These are phyloP conservation scores for Leiothrix lutea DNA, from an alignment of 2,113 vertebrate genomes.

Conservation along the genomic window DNA sequence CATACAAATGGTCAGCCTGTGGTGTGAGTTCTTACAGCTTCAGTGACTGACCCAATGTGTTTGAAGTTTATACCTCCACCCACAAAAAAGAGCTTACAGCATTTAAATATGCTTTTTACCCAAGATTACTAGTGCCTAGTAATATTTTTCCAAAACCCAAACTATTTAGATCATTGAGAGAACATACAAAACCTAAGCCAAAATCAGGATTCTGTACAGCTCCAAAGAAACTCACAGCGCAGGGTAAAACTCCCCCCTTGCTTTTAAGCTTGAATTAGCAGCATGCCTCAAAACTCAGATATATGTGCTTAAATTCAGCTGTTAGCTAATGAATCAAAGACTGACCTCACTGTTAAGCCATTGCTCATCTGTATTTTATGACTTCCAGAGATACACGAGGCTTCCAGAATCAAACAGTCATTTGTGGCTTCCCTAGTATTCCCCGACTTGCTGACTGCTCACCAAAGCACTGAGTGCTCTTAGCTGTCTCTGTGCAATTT, in stretches of 20 bases:
- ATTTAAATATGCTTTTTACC: background rate
- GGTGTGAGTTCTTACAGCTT: background rate
- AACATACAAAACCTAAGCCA: background rate
- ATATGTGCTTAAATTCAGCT: background rate
- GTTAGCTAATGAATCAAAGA: constrained; percentile 17
- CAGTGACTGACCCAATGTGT: background rate
- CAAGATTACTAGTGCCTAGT: background rate
- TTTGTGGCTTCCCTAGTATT: constrained; percentile 9
- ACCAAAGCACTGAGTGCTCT: background rate
- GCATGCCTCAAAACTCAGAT: background rate
- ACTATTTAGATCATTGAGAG: background rate
- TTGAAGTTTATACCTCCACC: background rate
- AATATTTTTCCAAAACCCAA: background rate
- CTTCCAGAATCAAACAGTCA: constrained; percentile 19
- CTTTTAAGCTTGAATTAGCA: constrained; percentile 1
- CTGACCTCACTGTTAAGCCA: constrained; percentile 15
- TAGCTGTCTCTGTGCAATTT: constrained; percentile 32
- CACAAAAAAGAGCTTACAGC: background rate
- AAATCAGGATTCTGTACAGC: background rate
- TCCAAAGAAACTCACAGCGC: background rate
- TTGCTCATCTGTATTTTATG: constrained; percentile 53
- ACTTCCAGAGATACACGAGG: constrained; percentile 24
- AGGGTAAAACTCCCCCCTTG: background rate
- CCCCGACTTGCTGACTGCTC: background rate
- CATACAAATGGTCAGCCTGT: background rate